Conservation (phyloP, 2,888 invertebrate genomes). For the Epistrophe eligans region DNA sequence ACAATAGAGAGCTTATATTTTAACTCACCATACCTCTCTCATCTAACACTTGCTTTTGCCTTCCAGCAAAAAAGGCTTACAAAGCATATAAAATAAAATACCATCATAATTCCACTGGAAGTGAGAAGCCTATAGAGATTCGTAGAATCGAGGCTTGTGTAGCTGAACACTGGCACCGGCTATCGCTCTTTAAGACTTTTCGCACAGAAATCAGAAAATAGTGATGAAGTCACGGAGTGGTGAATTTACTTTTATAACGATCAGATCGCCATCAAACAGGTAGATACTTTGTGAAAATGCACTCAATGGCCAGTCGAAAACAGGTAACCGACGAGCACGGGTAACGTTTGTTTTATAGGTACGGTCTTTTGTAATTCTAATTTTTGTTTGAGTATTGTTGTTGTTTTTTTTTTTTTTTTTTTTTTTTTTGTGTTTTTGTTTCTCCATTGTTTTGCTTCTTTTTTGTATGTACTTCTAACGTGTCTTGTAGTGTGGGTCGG, state of each 20-base stretch:
- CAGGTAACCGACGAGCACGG: constrained; percentile 75
- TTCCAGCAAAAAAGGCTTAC: constrained; percentile 36
- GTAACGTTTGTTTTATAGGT: constrained; percentile 62
- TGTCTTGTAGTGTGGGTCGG: constrained; percentile 48
- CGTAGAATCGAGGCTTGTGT: not conserved
- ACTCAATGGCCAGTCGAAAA: constrained; percentile 70
- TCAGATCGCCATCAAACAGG: constrained; percentile 52
- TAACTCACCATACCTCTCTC: constrained; percentile 47
- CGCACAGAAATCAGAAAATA: constrained; percentile 71
- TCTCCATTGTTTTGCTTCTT: constrained; percentile 42
- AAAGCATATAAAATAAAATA: constrained; percentile 14
- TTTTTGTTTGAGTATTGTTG: constrained; percentile 30
- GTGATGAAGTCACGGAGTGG: constrained; percentile 75
- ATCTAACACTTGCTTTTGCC: constrained; percentile 20
- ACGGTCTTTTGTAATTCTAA: constrained; percentile 50
- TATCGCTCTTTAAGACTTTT: constrained; percentile 54
- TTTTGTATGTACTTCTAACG: constrained; percentile 46
- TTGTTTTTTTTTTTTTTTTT: constrained; percentile 11
- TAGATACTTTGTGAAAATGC: constrained; percentile 67
- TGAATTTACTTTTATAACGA: constrained; percentile 61
- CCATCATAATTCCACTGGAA: constrained; percentile 40
- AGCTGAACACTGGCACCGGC: not conserved
- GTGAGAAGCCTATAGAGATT: not conserved
- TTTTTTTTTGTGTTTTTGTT: constrained; percentile 11
- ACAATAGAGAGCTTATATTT: constrained; percentile 53